Base-by-base conservation (phyloP, 2,797 vertebrate genomes). In the Myotis vivesi region DNA sequence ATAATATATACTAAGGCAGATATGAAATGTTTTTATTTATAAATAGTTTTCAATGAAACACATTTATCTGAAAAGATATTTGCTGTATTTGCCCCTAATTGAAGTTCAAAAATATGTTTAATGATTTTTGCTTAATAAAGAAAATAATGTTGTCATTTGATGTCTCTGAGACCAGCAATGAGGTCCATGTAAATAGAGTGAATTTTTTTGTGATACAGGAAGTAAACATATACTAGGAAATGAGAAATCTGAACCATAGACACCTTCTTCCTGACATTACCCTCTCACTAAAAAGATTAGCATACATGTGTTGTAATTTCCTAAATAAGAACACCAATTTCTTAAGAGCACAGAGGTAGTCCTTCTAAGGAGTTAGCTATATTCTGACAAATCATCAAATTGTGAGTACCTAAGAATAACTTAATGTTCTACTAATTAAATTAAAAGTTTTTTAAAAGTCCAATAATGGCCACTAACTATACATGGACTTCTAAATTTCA, bases 361-460 rank as follows among this genome's bases (percentile, higher is more conserved):
- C 22, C 25, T 95, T 76, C 36, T 8, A 49, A 2, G 25, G 55
- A 92, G 8, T 49, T 80, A 88, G 8, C 30, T 73, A 3, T 28
- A 28, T 95, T 95, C 33, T 59, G 30, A 80, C 11, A 81, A 96
- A 83, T 53, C 17, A 89, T 22, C 15, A 82, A 88, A 72, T 72
- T 91, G 5, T 87, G 25, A 81, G 36, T 55, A 62, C 12, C 49
- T 87, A 90, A 89, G 66, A 77, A 89, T 44, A 92, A 82, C 3
- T 23, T 71, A 62, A 30, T 57, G 5, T 51, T 30, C 6, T 68
- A 5, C 19, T 89, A 94, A 51, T 2, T 51, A 87, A 84, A 68
- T 55, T 71, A 46, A 86, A 91, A 12, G 23, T 49, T 62, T 62
- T 15, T 62, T 86, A 87, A 93, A 77, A 69, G 5, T 36, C 30